Base-by-base conservation (phyloP, 2,797 vertebrate species). In the Pipistrellus pygmaeus region DNA sequence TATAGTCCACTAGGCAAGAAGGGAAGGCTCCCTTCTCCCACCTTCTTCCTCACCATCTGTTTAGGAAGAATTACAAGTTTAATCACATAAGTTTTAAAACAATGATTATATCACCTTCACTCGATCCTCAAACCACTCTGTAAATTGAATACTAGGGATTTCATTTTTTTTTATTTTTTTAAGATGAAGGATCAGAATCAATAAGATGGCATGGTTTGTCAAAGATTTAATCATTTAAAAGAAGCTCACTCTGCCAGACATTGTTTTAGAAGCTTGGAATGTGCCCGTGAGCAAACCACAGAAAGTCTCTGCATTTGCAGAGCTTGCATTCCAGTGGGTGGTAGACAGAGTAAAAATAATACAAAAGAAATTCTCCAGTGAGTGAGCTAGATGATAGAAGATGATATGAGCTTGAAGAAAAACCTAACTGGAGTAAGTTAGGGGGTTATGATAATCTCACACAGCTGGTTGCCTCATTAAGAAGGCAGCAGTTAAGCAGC, bases 301-400 rank as follows among this genome's bases (percentile, higher is more conserved):
- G 72, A 46, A 48, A 85, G 66, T n/a, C 21, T 90, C 53, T 78
- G 11, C 20, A n/a, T 2, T 32, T 71, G 25, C 48, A 25, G 25
- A 57, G 32, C 6, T 69, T 84, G 14, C 11, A 44, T 85, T 92
- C 41, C 89, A 48, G 6, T 83, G 18, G 51, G 30, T 73, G 23
- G 35, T 44, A 84, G 12, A n/a, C 8, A 94, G 23, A 87, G 53
- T 75, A 41, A 87, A 91, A 88, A n/a, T 44, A 83, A 32, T 71
- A 35, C 4, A 15, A 41, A 64, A 64, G 69, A 78, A 57, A 68
- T 64, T 76, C 7, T 6, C 9, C 11, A 64, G 35, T 64, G 71
- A 80, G 38, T 68, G 35, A 32, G 14, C 27, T 62, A 80, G 2
- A 68, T 89, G 12, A 17, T 48, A 17, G 38, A 53, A 35, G 44